Evolutionary conservation across 2,888 invertebrate genomes (phyloP).

Genomic region (Drosophila mimica): DNA sequence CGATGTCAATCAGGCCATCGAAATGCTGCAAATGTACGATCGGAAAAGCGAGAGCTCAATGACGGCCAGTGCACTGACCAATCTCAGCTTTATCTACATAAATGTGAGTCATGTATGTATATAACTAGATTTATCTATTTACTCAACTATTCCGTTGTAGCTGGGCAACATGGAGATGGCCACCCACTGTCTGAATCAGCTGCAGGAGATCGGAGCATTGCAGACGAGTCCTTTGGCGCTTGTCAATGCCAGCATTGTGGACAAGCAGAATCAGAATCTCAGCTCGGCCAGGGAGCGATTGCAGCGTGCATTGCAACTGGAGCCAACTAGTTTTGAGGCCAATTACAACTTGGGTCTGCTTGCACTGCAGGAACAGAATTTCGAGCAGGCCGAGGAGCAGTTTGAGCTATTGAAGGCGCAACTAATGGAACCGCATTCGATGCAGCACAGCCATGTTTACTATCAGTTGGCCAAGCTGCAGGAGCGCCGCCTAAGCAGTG

Average conservation of each 20-base stretch:
- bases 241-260: conserved; percentile 94
- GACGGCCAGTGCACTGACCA: conserved; percentile 93
- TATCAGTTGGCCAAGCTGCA: conserved; percentile 92
- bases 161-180: conserved; percentile 93
- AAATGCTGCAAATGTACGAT: conserved; percentile 93
- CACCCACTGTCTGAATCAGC: conserved; percentile 90
- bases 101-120: conserved; percentile 67
- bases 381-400: conserved; percentile 91
- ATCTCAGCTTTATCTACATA: conserved; percentile 92
- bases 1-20: conserved; percentile 92
- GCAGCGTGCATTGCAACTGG: conserved; percentile 91
- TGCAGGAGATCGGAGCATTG: conserved; percentile 88
- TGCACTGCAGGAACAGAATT: conserved; percentile 87
- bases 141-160: conserved; percentile 84
- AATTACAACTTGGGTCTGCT: conserved; percentile 91
- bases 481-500: conserved; percentile 86
- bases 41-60: conserved; percentile 92
- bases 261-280: conserved; percentile 89
- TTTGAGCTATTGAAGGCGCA: conserved; percentile 89
- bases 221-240: conserved; percentile 92
- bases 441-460: conserved; percentile 86
- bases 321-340: conserved; percentile 93
- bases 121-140: not conserved
- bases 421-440: conserved; percentile 77
- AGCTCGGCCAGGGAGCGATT: conserved; percentile 90